Percentiles rank a stretch among this genome's conserved stretches.
phyloP scores from a whole-genome alignment of 1,140 invertebrate genomes.

The Macrobrachium rosenbergii region DNA sequence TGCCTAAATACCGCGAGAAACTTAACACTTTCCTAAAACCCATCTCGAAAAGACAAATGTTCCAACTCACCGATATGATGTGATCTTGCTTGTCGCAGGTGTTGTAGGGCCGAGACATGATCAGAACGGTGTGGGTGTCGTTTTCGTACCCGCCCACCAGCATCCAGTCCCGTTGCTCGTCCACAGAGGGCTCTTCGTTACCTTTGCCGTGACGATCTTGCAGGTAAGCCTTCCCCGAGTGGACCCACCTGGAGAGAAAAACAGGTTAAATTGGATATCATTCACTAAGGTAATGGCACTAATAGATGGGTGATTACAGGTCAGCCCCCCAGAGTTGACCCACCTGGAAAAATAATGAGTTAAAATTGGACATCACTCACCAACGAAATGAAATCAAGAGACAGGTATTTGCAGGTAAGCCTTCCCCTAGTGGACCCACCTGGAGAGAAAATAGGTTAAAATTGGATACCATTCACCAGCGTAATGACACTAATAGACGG shows the following conservation, averaged over 20 bases:
- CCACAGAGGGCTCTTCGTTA: slow-evolving; percentile 65
- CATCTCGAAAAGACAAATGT: neutral
- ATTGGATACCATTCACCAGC: no score
- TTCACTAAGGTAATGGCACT: no score
- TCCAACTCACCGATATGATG: slow-evolving; percentile 57
- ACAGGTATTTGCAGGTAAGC: no score
- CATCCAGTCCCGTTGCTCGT: slow-evolving; percentile 67
- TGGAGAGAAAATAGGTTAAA: no score
- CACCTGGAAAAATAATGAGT: no score
- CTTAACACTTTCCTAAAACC: neutral
- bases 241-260: slow-evolving; percentile 59
- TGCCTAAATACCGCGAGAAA: no score
- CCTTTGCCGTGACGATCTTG: slow-evolving; percentile 67
- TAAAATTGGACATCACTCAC: no score
- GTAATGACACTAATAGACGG: no score
- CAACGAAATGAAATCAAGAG: no score
- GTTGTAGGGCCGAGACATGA: slow-evolving; percentile 66
- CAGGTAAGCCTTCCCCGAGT: slow-evolving; percentile 64
- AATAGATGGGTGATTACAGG: no score
- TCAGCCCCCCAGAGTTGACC: no score
- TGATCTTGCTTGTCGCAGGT: slow-evolving; percentile 67
- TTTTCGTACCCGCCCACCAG: slow-evolving; percentile 67
- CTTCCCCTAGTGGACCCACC: no score
- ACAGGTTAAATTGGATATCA: neutral
- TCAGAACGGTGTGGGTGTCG: slow-evolving; percentile 67